Evolutionary conservation across 2,888 invertebrate genomes (phyloP).

Genomic region (Rhagonycha fulva): DNA sequence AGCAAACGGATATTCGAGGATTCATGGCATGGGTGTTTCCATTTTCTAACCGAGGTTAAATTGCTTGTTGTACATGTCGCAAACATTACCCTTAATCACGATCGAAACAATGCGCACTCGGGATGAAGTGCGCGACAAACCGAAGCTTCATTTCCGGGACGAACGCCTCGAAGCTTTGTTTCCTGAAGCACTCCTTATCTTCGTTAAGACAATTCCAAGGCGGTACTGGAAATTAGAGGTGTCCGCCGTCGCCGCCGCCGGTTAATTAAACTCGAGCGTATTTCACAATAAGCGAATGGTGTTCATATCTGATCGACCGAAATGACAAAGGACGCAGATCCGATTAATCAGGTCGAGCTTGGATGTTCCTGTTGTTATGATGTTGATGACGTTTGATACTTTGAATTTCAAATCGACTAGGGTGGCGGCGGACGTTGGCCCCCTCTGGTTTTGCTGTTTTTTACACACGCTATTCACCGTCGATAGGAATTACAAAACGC

Average conservation of each 20-base stretch:
- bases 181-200: slow-evolving; percentile 31
- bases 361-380: slow-evolving; percentile 37
- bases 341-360: slow-evolving; percentile 35
- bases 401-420: slow-evolving; percentile 49
- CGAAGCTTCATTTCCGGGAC: slow-evolving; percentile 33
- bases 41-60: slow-evolving; percentile 22
- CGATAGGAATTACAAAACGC: slow-evolving; percentile 40
- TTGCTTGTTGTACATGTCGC: slow-evolving; percentile 31
- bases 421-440: slow-evolving; percentile 26
- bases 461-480: slow-evolving; percentile 28
- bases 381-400: slow-evolving; percentile 43
- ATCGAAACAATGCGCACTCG: slow-evolving; percentile 28
- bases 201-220: slow-evolving; percentile 35
- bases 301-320: slow-evolving; percentile 32
- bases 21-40: slow-evolving; percentile 8
- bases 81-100: slow-evolving; percentile 31
- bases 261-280: slow-evolving; percentile 38
- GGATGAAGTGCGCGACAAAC: slow-evolving; percentile 31
- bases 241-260: slow-evolving; percentile 35
- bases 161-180: slow-evolving; percentile 30
- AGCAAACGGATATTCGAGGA: slow-evolving; percentile 7
- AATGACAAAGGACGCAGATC: slow-evolving; percentile 36
- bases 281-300: slow-evolving; percentile 23
- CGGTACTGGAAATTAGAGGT: slow-evolving; percentile 37
- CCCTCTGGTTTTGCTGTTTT: slow-evolving; percentile 25